Evolutionary conservation across 2,888 invertebrate species (phyloP).

Genomic region (Diarsia dahlii): DNA sequence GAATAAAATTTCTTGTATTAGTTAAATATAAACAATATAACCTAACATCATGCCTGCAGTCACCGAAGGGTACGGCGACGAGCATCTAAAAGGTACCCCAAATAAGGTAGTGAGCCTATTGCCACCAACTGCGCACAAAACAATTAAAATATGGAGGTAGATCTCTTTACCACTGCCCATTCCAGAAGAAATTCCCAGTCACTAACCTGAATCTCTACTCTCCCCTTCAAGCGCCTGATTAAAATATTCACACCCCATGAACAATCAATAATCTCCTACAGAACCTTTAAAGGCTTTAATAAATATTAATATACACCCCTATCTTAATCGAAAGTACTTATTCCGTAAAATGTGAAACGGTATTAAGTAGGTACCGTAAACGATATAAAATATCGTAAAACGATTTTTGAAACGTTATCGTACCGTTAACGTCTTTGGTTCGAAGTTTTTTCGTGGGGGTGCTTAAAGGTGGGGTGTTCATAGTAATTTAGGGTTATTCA

Average conservation of each 20-base stretch:
- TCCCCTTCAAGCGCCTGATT: too few species aligned
- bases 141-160: too few species aligned
- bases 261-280: slow-evolving; percentile 25
- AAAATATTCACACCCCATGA: slow-evolving; percentile 34
- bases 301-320: slow-evolving; percentile 51
- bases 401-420: slow-evolving; percentile 73
- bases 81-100: too few species aligned
- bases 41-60: too few species aligned
- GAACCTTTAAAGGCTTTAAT: slow-evolving; percentile 22
- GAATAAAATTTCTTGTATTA: too few species aligned
- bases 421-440: slow-evolving; percentile 64
- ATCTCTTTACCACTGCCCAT: too few species aligned
- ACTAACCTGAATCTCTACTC: too few species aligned
- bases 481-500: slow-evolving; percentile 34
- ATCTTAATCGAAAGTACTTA: slow-evolving; percentile 68
- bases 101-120: too few species aligned
- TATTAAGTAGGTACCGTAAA: slow-evolving; percentile 57
- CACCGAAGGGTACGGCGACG: too few species aligned
- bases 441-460: slow-evolving; percentile 52
- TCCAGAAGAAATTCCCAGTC: too few species aligned
- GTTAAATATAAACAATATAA: too few species aligned
- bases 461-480: slow-evolving; percentile 37
- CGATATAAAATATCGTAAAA: slow-evolving; percentile 74
- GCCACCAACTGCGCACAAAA: too few species aligned
- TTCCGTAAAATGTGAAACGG: slow-evolving; percentile 50